A percentile compares a stretch with the other conserved stretches of the same genome.
Evolutionary conservation across 2,888 invertebrate species (phyloP).

Genomic region (Drosophila nr. perissopoda): DNA sequence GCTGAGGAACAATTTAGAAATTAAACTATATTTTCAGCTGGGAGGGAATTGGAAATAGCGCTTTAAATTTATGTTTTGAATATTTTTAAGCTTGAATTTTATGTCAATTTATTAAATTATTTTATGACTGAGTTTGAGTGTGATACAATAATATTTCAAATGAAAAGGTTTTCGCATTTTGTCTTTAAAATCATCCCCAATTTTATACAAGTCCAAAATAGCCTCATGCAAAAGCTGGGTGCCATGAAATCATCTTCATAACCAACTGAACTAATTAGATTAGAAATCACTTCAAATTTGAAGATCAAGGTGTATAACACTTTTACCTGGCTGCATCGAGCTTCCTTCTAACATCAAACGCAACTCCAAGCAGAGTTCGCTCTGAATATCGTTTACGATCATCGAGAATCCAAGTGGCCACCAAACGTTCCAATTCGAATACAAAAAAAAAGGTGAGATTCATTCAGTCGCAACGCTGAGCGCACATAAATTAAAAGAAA

Average conservation of each 20-base stretch:
- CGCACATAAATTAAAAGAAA: constrained; percentile 71
- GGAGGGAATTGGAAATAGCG: not conserved
- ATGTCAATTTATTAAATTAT: not conserved
- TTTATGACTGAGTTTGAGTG: not conserved
- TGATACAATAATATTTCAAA: not conserved
- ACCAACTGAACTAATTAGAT: constrained; percentile 17
- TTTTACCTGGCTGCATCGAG: constrained; percentile 16
- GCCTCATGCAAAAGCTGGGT: constrained; percentile 26
- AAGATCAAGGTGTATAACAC: constrained; percentile 50
- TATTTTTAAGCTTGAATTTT: not conserved
- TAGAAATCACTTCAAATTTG: constrained; percentile 9
- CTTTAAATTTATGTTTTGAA: not conserved
- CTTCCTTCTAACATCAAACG: constrained; percentile 51
- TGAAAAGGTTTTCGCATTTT: not conserved
- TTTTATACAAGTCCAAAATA: not conserved
- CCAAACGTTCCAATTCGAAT: constrained; percentile 71
- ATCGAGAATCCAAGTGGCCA: constrained; percentile 37
- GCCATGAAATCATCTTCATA: constrained; percentile 16
- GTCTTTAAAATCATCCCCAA: not conserved
- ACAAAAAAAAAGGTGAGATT: constrained; percentile 67
- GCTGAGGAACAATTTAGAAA: too few relatives aligned
- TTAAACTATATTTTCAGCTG: not conserved
- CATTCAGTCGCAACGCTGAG: constrained; percentile 64
- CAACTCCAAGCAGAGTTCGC: constrained; percentile 30
- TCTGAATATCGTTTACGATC: constrained; percentile 74